These are phyloP conservation scores for Amiota minor DNA, from an alignment of 2,888 invertebrate genomes.

Conservation along the genomic window DNA sequence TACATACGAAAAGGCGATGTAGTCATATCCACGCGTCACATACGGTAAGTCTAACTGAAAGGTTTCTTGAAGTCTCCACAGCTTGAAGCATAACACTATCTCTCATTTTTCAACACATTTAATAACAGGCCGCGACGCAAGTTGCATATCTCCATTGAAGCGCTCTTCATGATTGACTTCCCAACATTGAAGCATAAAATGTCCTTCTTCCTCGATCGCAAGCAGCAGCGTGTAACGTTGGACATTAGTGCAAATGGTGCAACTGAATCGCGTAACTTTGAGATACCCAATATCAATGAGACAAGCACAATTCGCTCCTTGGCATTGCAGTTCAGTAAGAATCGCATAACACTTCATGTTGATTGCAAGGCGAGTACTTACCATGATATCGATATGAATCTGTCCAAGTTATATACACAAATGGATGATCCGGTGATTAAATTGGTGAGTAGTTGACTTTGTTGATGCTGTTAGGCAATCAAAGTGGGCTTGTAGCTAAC, in stretches of 20 bases:
- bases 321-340: constrained; percentile 71
- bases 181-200: constrained; percentile 73
- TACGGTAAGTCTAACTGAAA: constrained; percentile 63
- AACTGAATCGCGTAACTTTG: constrained; percentile 71
- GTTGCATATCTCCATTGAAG: constrained; percentile 73
- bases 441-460: constrained; percentile 65
- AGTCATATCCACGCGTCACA: constrained; percentile 73
- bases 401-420: constrained; percentile 72
- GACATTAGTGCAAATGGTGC: constrained; percentile 71
- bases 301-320: constrained; percentile 73
- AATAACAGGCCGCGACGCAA: constrained; percentile 70
- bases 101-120: background rate
- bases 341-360: constrained; percentile 69
- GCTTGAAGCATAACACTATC: background rate
- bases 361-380: constrained; percentile 72
- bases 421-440: constrained; percentile 74
- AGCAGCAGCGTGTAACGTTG: constrained; percentile 71
- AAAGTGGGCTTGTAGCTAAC: constrained; percentile 1
- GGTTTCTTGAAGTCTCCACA: background rate
- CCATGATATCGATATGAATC: constrained; percentile 71
- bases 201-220: constrained; percentile 74
- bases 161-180: constrained; percentile 74
- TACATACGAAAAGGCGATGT: constrained; percentile 73
- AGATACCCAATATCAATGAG: constrained; percentile 72
- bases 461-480: background rate